Evolutionary conservation across 2,113 vertebrate genomes (phyloP).

Genomic region (Anguilla rostrata): DNA sequence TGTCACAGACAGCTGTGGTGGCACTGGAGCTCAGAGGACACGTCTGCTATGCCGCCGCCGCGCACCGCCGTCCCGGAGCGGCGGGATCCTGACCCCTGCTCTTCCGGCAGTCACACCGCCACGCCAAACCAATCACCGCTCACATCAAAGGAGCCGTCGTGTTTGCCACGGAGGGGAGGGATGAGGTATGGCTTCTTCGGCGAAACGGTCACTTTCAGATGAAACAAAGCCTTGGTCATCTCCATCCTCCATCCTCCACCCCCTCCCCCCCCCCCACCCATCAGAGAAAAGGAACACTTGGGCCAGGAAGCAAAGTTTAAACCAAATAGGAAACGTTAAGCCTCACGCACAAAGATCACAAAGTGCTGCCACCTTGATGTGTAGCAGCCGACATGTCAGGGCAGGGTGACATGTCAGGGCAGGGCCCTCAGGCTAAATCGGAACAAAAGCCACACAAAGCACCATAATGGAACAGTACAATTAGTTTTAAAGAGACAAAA

Average conservation of each 20-base stretch:
- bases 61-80: background rate
- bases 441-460: background rate
- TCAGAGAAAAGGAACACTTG: background rate
- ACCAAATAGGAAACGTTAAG: background rate
- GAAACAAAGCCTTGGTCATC: background rate
- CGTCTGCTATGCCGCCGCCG: background rate
- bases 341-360: background rate
- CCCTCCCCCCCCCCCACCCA: background rate
- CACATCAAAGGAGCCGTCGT: background rate
- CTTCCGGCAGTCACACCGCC: slow-evolving; percentile 4
- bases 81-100: background rate
- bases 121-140: background rate
- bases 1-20: background rate
- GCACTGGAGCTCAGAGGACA: background rate
- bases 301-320: background rate
- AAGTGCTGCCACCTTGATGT: background rate
- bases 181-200: background rate
- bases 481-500: background rate
- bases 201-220: background rate
- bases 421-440: background rate
- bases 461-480: background rate
- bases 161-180: background rate
- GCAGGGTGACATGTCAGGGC: background rate
- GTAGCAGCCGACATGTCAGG: background rate
- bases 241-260: background rate